Conservation (phyloP, 2,797 vertebrate genomes). For the Psittacula echo region DNA sequence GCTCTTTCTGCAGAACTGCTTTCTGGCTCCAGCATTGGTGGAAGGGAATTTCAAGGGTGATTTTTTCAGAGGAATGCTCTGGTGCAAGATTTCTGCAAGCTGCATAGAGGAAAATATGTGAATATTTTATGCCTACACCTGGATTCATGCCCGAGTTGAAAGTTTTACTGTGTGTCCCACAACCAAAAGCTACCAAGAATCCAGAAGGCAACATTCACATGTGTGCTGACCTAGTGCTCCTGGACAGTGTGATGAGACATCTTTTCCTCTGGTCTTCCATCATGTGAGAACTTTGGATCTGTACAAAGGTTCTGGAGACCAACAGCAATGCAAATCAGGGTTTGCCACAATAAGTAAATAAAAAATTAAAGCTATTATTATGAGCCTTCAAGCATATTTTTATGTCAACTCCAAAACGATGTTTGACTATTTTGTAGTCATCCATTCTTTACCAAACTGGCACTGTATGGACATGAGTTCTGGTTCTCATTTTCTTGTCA, state of each 20-base stretch:
- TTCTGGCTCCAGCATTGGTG: background rate
- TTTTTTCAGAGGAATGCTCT: background rate
- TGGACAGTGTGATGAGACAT: background rate
- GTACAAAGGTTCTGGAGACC: background rate
- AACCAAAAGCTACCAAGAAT: background rate
- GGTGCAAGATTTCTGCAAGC: background rate
- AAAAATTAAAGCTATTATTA: background rate
- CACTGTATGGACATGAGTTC: background rate
- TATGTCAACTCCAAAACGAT: background rate
- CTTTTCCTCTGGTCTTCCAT: background rate
- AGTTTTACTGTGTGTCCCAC: background rate
- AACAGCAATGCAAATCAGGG: background rate
- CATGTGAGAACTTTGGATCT: background rate
- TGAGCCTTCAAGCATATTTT: background rate
- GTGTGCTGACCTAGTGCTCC: background rate
- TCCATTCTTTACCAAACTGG: background rate
- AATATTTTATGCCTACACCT: background rate
- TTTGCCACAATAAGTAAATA: background rate
- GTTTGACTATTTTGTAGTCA: background rate
- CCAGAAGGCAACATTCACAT: accelerated
- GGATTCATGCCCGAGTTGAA: background rate
- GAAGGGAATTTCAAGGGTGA: background rate
- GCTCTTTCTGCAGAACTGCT: background rate
- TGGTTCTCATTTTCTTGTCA: background rate
- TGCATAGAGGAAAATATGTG: background rate